A percentile compares a stretch with the other conserved stretches of the same genome.
These are phyloP conservation scores for Chloropsis hardwickii DNA, from an alignment of 2,113 vertebrate species.

Conservation along the genomic window DNA sequence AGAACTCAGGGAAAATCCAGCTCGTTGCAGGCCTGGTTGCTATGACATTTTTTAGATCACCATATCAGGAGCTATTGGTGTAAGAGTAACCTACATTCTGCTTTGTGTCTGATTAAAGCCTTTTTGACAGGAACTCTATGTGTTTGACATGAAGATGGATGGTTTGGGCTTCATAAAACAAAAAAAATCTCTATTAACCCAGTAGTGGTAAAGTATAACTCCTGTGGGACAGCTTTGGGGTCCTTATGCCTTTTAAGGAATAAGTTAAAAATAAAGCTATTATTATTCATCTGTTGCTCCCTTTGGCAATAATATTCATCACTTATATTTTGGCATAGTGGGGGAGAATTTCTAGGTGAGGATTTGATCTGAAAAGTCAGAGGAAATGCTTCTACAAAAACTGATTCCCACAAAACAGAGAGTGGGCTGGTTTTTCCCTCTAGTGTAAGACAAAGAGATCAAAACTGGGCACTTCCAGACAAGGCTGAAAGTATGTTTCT, in stretches of 20 bases:
- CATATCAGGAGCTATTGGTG: background rate
- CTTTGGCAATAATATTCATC: background rate
- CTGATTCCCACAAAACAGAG: background rate
- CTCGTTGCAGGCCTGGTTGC: background rate
- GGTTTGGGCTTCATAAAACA: background rate
- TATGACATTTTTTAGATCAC: slow-evolving; percentile 19
- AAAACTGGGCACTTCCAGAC: background rate
- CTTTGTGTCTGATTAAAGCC: background rate
- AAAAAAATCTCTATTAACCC: background rate
- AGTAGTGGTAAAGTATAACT: background rate
- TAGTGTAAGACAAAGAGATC: background rate
- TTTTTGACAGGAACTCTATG: background rate
- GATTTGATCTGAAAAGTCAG: background rate
- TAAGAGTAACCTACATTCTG: background rate
- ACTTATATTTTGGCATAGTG: background rate
- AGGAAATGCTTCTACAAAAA: background rate
- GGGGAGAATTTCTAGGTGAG: background rate
- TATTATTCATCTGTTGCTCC: background rate
- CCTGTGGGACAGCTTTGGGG: background rate
- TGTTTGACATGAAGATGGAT: slow-evolving; percentile 36
- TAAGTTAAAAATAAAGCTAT: slow-evolving; percentile 9
- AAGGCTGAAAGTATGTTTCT: background rate
- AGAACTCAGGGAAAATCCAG: background rate
- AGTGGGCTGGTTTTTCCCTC: background rate
- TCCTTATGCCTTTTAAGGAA: background rate